Conservation (phyloP, 2,797 vertebrate species). For the Sebastes itinus region DNA sequence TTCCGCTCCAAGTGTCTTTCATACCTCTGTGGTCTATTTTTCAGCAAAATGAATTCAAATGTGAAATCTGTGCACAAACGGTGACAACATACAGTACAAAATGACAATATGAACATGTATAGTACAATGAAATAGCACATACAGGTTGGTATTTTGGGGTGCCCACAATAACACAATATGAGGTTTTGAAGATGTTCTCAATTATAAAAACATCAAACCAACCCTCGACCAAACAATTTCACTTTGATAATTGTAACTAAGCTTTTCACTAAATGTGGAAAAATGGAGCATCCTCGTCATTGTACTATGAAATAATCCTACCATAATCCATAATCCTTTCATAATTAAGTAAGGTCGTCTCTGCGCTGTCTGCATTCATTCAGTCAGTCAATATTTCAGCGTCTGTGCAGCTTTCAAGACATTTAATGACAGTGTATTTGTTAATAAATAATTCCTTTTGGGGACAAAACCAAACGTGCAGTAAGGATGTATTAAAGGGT, state of each 20-base stretch:
- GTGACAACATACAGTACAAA: background rate
- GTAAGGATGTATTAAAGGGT: background rate
- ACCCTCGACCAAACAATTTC: no score
- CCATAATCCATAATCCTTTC: background rate
- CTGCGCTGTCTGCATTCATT: background rate
- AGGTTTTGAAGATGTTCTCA: background rate
- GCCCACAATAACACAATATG: background rate
- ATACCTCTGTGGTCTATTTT: background rate
- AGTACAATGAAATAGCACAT: background rate
- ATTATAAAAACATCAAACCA: background rate
- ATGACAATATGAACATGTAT: background rate
- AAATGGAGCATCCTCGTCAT: background rate
- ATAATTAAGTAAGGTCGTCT: background rate
- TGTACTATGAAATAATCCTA: background rate
- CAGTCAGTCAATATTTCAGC: background rate
- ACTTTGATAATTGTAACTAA: background rate
- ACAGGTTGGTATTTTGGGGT: background rate
- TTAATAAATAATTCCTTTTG: background rate
- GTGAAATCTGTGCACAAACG: background rate
- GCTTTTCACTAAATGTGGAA: background rate
- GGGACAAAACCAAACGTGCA: background rate
- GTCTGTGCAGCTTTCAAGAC: background rate
- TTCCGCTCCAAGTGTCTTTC: background rate
- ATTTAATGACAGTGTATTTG: background rate
- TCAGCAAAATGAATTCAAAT: background rate